Conservation (phyloP, 53 echinoderm and acorn worm species). For the Glandiceps talaboti region DNA sequence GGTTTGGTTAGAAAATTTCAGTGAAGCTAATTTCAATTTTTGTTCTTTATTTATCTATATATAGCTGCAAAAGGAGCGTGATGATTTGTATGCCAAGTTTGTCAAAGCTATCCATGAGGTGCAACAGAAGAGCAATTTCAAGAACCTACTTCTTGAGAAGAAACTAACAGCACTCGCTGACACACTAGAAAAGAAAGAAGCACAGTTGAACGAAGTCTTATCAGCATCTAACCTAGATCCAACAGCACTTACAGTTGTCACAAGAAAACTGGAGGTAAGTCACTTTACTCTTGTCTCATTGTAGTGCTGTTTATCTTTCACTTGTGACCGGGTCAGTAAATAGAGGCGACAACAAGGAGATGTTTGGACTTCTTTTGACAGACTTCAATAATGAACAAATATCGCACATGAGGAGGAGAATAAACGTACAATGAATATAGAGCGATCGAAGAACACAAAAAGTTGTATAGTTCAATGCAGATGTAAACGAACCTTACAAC, state of each 20-base stretch:
- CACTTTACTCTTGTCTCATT: neutral
- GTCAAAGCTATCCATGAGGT: slow-evolving; percentile 95
- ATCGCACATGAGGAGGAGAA: too few species aligned
- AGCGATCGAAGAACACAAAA: too few species aligned
- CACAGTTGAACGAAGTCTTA: slow-evolving; percentile 91
- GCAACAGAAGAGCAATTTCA: slow-evolving; percentile 86
- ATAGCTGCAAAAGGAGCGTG: slow-evolving; percentile 83
- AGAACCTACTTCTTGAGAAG: slow-evolving; percentile 94
- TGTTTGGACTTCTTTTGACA: too few species aligned
- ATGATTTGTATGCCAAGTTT: slow-evolving; percentile 89
- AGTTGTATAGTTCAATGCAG: too few species aligned
- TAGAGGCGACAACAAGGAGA: too few species aligned
- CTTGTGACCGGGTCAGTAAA: too few species aligned
- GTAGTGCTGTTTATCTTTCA: too few species aligned
- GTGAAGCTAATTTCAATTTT: neutral
- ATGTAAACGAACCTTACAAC: too few species aligned
- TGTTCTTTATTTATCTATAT: neutral
- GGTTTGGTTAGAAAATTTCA: neutral
- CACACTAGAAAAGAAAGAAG: slow-evolving; percentile 98
- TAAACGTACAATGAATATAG: too few species aligned
- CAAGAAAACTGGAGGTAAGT: slow-evolving; percentile 83
- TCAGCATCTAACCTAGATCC: slow-evolving; percentile 95
- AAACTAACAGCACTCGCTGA: slow-evolving; percentile 84
- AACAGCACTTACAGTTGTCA: slow-evolving; percentile 90
- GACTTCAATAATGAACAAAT: too few species aligned